Conservation (phyloP, 2,113 vertebrate genomes). For the Porphyrio hochstetteri region DNA sequence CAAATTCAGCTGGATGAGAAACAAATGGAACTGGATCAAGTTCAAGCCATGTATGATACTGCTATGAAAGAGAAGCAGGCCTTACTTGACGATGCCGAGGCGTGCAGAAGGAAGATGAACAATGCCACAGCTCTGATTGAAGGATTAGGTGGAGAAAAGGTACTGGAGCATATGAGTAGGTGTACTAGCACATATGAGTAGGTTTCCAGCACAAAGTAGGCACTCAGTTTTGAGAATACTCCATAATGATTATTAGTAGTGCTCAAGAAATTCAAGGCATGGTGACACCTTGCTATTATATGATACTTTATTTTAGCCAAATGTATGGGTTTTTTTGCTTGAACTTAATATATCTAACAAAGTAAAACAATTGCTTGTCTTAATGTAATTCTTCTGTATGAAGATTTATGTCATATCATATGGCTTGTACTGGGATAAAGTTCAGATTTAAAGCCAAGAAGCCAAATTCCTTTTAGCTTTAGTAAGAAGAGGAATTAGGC, state of each 20-base stretch:
- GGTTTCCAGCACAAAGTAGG: not conserved
- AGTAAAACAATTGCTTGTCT: not conserved
- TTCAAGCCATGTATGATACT: slow-evolving; percentile 81
- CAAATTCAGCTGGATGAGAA: slow-evolving; percentile 83
- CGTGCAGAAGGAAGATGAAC: slow-evolving; percentile 81
- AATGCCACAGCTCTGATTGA: slow-evolving; percentile 83
- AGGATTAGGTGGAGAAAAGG: slow-evolving; percentile 85
- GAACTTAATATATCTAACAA: not conserved
- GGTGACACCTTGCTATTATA: not conserved
- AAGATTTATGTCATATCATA: not conserved
- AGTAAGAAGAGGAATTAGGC: slow-evolving; percentile 27
- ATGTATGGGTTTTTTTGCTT: not conserved
- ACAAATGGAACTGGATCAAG: slow-evolving; percentile 79
- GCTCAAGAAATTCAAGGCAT: not conserved
- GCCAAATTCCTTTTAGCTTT: slow-evolving; percentile 8
- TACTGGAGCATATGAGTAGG: not conserved
- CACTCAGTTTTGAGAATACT: not conserved
- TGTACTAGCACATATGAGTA: slow-evolving; percentile 23
- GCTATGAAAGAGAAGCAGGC: slow-evolving; percentile 83
- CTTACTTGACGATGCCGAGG: slow-evolving; percentile 80
- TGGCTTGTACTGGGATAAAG: not conserved
- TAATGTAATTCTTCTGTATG: not conserved
- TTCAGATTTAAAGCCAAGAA: slow-evolving; percentile 30
- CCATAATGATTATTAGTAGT: rapidly evolving
- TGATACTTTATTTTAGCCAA: not conserved